Conservation (phyloP, 1,140 invertebrate genomes). For the Scaptomyza graminum region DNA sequence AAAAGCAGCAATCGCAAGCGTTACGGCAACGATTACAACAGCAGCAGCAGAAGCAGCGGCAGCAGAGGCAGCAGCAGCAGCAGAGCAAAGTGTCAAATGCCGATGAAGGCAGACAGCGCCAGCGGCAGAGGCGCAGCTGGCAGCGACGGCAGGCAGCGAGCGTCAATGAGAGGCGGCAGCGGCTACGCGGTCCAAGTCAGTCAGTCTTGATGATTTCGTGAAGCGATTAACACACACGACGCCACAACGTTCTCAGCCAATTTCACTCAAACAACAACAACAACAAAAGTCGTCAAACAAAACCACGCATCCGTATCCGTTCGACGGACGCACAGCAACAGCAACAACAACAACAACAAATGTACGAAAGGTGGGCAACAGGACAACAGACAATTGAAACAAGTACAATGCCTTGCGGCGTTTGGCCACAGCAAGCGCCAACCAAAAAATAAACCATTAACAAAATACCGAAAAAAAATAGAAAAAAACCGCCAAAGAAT, state of each 20-base stretch:
- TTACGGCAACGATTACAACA: slow-evolving; percentile 5
- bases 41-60: background rate
- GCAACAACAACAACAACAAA: slow-evolving; percentile 16
- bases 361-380: background rate
- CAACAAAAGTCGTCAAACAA: slow-evolving; percentile 12
- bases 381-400: background rate
- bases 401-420: slow-evolving; percentile 5
- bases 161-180: slow-evolving; percentile 28
- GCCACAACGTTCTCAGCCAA: slow-evolving; percentile 42
- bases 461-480: slow-evolving; percentile 30
- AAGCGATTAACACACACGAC: slow-evolving; percentile 77
- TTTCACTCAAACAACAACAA: slow-evolving; percentile 24
- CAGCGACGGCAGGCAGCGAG: background rate
- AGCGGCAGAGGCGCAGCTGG: too few species aligned
- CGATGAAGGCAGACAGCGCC: background rate
- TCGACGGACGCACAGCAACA: slow-evolving; percentile 2
- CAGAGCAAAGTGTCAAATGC: too few species aligned
- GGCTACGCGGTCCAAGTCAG: slow-evolving; percentile 22
- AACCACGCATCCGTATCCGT: too few species aligned
- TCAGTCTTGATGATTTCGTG: slow-evolving; percentile 82
- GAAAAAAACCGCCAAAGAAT: slow-evolving; percentile 42
- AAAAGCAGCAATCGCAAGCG: background rate
- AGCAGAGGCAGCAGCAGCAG: background rate
- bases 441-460: slow-evolving; percentile 71
- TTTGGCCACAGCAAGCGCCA: slow-evolving; percentile 45